Evolutionary conservation across 1,140 invertebrate species (phyloP).

Genomic region (Eupeodes corollae): DNA sequence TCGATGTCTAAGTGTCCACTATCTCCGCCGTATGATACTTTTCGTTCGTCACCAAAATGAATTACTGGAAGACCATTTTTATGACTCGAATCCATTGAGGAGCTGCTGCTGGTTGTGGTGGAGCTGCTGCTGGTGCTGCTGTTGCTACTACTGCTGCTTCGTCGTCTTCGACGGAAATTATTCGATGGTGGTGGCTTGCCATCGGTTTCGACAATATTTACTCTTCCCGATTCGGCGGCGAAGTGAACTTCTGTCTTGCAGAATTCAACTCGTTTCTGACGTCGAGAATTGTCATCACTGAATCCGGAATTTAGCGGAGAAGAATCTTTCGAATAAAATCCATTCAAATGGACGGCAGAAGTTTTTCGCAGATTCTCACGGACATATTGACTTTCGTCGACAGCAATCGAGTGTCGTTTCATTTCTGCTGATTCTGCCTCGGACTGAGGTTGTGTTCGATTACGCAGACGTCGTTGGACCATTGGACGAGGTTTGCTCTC

Average conservation of each 20-base stretch:
- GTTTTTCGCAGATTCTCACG: conserved; percentile 25
- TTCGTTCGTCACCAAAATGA: conserved; percentile 25
- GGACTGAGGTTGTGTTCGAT: not conserved
- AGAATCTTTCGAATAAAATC: conserved; percentile 10
- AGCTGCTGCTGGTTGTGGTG: not conserved
- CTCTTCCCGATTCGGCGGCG: conserved; percentile 66
- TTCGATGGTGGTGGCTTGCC: conserved; percentile 71
- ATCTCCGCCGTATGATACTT: not conserved
- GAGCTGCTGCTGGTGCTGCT: conserved; percentile 21
- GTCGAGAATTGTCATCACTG: conserved; percentile 20
- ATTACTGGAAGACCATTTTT: conserved; percentile 11
- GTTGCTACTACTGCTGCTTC: conserved; percentile 37
- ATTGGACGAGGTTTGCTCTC: not conserved
- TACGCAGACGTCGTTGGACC: not conserved
- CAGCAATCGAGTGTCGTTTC: conserved; percentile 47
- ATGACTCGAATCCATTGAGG: not conserved
- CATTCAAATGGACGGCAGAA: conserved; percentile 23
- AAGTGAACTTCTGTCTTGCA: conserved; percentile 79
- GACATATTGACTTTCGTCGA: conserved; percentile 44
- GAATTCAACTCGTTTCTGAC: conserved; percentile 65
- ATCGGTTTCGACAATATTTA: conserved; percentile 77
- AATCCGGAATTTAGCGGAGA: conserved; percentile 7
- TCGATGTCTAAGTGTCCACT: not conserved
- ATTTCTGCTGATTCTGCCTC: conserved; percentile 24
- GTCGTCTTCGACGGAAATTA: conserved; percentile 55